Evolutionary conservation across 1,140 invertebrate species (phyloP).

Genomic region (Trichogramma pretiosum): DNA sequence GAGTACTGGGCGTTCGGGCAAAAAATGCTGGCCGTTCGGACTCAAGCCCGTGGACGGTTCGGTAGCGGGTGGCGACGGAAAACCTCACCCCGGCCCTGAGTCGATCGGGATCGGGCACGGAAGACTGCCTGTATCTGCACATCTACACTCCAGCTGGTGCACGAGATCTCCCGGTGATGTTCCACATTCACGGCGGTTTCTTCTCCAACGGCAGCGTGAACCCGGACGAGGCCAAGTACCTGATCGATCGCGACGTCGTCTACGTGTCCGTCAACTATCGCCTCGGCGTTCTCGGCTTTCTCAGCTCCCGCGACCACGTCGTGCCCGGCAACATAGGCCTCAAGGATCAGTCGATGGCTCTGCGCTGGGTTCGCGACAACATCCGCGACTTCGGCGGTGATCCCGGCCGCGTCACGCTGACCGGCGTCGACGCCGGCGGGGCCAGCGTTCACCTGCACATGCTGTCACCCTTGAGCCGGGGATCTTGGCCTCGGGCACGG

Average conservation of each 20-base stretch:
- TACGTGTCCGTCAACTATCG: not conserved
- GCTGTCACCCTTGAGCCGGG: not conserved
- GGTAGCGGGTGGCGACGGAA: too few relatives aligned
- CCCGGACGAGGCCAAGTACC: not conserved
- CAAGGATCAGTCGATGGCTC: constrained; percentile 4
- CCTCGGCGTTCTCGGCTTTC: not conserved
- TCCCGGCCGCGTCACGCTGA: not conserved
- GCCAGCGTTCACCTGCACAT: constrained; percentile 3
- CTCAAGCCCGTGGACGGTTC: too few relatives aligned
- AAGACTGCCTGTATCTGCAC: constrained; percentile 1
- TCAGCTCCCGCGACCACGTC: constrained; percentile 4
- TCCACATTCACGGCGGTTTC: constrained; percentile 1
- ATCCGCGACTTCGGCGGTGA: constrained; percentile 4
- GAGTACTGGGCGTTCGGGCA: too few relatives aligned
- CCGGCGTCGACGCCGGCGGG: not conserved
- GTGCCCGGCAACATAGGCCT: constrained; percentile 6
- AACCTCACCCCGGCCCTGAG: too few relatives aligned
- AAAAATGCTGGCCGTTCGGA: too few relatives aligned
- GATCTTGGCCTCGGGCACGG: constrained; percentile 1
- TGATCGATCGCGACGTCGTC: constrained; percentile 1
- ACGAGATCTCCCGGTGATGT: not conserved
- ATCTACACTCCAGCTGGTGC: not conserved
- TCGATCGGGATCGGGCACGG: too few relatives aligned
- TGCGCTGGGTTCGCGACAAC: not conserved
- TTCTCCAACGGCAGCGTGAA: not conserved